Conservation (phyloP, 2,797 vertebrate species). For the Okamejei kenojei region DNA sequence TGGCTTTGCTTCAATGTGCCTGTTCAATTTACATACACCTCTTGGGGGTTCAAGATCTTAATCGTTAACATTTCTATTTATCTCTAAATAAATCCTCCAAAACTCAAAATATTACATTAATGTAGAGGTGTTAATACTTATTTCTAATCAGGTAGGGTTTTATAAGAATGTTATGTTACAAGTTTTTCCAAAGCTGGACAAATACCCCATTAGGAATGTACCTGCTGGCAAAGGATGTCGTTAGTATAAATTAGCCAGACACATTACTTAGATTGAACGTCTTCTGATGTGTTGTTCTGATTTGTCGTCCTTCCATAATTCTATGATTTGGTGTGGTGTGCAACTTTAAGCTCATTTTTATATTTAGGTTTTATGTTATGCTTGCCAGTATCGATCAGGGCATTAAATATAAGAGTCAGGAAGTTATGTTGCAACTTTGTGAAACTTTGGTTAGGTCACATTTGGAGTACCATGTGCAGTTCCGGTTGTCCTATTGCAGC, state of each 20-base stretch:
- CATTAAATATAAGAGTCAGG: too few species aligned
- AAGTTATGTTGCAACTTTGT: too few species aligned
- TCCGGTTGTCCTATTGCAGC: too few species aligned
- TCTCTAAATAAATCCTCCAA: not conserved
- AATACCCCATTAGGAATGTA: not conserved
- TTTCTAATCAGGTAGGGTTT: not conserved
- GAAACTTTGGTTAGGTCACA: too few species aligned
- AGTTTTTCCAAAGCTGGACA: not conserved
- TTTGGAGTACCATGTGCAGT: too few species aligned
- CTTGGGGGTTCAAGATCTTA: not conserved
- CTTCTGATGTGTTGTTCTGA: constrained; percentile 12
- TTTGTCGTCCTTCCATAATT: not conserved
- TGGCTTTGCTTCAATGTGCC: not conserved
- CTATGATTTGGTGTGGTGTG: too few species aligned
- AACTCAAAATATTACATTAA: not conserved
- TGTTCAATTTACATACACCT: not conserved
- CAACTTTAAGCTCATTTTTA: not conserved
- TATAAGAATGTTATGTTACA: not conserved
- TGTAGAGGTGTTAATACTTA: not conserved
- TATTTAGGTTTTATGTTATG: not conserved
- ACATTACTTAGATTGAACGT: not conserved
- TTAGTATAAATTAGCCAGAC: not conserved
- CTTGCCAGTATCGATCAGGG: too few species aligned
- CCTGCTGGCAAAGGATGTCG: not conserved
- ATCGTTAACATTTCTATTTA: not conserved